These are phyloP conservation scores for Mesodorylaimus sp. DNA, from an alignment of 2,888 invertebrate species.

Conservation along the genomic window DNA sequence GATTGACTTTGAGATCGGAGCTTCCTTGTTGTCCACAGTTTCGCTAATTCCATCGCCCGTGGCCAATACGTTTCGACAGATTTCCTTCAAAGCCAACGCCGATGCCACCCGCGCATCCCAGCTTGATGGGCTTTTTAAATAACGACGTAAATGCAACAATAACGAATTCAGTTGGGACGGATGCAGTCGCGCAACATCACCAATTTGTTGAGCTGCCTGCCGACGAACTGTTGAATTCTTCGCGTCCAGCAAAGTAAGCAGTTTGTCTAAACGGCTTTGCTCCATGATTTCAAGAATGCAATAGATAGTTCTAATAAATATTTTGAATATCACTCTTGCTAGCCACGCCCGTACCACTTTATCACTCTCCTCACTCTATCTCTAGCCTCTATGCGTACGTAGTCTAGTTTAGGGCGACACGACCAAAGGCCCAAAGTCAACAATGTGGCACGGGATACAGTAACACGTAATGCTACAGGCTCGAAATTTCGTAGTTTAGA, in stretches of 20 bases:
- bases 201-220: conserved; percentile 19
- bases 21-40: not conserved
- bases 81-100: not conserved
- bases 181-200: not conserved
- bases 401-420: too few species aligned
- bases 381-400: too few species aligned
- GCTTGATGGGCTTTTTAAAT: not conserved
- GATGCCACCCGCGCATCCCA: conserved; percentile 5
- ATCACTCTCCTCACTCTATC: too few species aligned
- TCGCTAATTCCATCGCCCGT: not conserved
- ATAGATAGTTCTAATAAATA: too few species aligned
- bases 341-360: too few species aligned
- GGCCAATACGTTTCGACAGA: not conserved
- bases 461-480: too few species aligned
- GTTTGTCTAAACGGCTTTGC: conserved; percentile 15
- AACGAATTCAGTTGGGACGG: not conserved
- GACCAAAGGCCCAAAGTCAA: too few species aligned
- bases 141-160: not conserved
- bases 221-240: conserved; percentile 20
- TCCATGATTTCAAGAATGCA: too few species aligned
- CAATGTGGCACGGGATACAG: too few species aligned
- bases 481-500: too few species aligned
- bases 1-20: not conserved
- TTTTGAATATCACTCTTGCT: too few species aligned
- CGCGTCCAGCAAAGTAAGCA: conserved; percentile 21